A percentile compares a stretch with the other conserved stretches of the same genome.
Conservation (phyloP, 1,140 invertebrate species). For the Bradynema listronoti region DNA sequence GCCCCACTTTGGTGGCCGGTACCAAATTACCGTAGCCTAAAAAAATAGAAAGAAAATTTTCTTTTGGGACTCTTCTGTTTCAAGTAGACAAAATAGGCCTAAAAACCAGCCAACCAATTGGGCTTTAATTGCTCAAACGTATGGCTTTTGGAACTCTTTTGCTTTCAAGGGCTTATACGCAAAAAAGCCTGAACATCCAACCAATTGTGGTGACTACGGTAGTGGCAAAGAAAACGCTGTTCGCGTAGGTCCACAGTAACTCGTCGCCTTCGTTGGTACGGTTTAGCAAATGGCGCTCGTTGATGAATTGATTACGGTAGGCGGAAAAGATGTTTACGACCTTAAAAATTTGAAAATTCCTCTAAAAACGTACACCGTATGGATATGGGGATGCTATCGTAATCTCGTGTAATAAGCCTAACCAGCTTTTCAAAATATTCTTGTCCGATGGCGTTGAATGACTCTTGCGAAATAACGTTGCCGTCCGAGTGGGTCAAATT, state of each 20-base stretch:
- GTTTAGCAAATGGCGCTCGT: slow-evolving; percentile 53
- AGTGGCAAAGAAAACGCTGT: slow-evolving; percentile 57
- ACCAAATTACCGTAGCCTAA: slow-evolving; percentile 61
- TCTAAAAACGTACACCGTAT: too few species aligned
- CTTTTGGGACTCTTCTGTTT: too few species aligned
- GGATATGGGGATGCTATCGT: too few species aligned
- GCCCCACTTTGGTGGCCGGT: slow-evolving; percentile 61
- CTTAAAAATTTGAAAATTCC: too few species aligned
- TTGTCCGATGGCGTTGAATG: slow-evolving; percentile 38
- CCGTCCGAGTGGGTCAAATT: slow-evolving; percentile 53
- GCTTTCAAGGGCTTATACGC: too few species aligned
- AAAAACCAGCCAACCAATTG: too few species aligned
- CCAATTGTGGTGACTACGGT: slow-evolving; percentile 58
- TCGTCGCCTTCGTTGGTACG: slow-evolving; percentile 46
- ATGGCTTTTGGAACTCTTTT: too few species aligned
- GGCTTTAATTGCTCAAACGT: too few species aligned
- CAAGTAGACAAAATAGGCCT: too few species aligned
- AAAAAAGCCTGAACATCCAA: slow-evolving; percentile 61
- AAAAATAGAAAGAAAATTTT: not conserved
- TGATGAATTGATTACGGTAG: slow-evolving; percentile 56
- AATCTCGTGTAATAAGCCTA: too few species aligned
- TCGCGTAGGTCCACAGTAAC: slow-evolving; percentile 53
- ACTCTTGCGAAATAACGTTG: slow-evolving; percentile 47
- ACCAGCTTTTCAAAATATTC: slow-evolving; percentile 55
- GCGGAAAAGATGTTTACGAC: slow-evolving; percentile 37